phyloP scores from a whole-genome alignment of 2,797 vertebrate species.

The Ptychadena robeensis region DNA sequence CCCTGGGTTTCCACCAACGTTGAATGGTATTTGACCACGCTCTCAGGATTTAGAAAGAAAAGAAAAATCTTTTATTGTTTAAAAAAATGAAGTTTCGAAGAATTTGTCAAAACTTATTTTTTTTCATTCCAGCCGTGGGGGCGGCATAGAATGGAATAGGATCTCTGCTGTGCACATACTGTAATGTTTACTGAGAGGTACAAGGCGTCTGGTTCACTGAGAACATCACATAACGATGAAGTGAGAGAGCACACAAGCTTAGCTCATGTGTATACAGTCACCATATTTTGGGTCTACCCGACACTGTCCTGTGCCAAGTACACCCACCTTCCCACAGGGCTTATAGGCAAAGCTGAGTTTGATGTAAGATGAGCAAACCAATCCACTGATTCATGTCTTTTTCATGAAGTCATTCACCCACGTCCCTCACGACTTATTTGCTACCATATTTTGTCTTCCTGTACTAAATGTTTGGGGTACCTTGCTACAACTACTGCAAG shows the following conservation, averaged over 20 bases:
- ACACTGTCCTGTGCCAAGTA: slow-evolving; percentile 43
- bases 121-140: neutral
- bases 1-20: too few relatives aligned
- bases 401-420: neutral
- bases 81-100: neutral
- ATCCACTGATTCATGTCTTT: slow-evolving; percentile 24
- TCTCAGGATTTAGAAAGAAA: too few relatives aligned
- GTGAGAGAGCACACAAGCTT: slow-evolving; percentile 43
- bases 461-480: too few relatives aligned
- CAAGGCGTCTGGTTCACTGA: slow-evolving; percentile 10
- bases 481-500: too few relatives aligned
- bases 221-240: slow-evolving; percentile 21
- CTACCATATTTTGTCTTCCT: too few relatives aligned
- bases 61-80: neutral
- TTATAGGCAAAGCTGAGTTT: slow-evolving; percentile 19
- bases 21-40: too few relatives aligned
- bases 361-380: slow-evolving; percentile 25
- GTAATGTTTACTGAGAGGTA: slow-evolving; percentile 35
- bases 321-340: slow-evolving; percentile 42
- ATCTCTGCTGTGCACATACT: slow-evolving; percentile 10
- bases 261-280: slow-evolving; percentile 36
- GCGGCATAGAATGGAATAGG: slow-evolving; percentile 19
- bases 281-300: slow-evolving; percentile 52
- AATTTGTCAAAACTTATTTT: slow-evolving; percentile 13
- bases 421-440: neutral